Evolutionary conservation across 1,140 invertebrate species (phyloP), one percentile per base, ranked within the genome.

Genomic region (Pseudomyrmex gracilis): DNA sequence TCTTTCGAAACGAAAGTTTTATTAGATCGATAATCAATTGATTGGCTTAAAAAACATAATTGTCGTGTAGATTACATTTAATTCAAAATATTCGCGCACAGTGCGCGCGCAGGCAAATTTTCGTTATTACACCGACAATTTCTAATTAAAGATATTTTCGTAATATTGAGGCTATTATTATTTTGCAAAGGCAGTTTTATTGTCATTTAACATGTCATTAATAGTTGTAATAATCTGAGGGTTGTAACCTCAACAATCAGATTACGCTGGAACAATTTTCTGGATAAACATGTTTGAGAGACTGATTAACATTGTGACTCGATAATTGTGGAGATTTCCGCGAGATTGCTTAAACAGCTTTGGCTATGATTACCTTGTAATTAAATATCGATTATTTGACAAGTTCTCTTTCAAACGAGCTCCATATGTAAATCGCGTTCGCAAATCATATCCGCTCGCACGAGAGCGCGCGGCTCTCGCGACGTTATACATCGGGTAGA

Each of bases 21-120:
- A 61, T 61, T 61, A 73, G 20, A 43, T 73, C 15, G 43, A 61
- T 20, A 47, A 61, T 22, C 13, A 12, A 73, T 47, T 45, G 43
- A 7, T 7, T n/a, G 15, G 10, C 7, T 63, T 17, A 64, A 76
- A 64, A 64, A 60, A 3, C 13, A 45, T 15, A 45, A 61, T 73
- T 73, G 2, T 45, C 13, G 15, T 15, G 12, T 8, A 2, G 60
- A 22, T 17, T 60, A 34, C 22, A 61, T 73, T 15, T 45, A 15
- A 8, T 45, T 47, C n/a, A 20, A 2, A 45, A 58, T 60, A 58
- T 58, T 58, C 17, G 12, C 2, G 8, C 20, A 10, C 13, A 22
- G 10, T 73, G 57, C 45, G 1, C 45, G 1, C 2, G 20, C 2
- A 10, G 12, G 9, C 51, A 13, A 67, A 17, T 49, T 15, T 49